phyloP scores from a whole-genome alignment of 2,797 vertebrate species.

The Cygnus olor region DNA sequence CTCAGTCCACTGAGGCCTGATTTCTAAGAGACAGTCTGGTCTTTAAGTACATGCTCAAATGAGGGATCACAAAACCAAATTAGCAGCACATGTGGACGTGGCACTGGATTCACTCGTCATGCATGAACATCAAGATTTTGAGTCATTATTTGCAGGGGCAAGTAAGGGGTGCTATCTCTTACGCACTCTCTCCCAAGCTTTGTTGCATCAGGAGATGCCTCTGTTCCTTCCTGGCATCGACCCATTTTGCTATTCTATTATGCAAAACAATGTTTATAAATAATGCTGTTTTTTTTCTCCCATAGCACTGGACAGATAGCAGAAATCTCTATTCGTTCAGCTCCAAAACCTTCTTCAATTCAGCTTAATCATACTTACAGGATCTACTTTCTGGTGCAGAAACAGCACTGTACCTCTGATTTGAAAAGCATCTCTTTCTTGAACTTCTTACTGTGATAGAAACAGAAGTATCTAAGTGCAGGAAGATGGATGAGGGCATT shows the following conservation, averaged over 20 bases:
- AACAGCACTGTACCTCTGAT: background rate
- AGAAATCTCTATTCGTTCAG: background rate
- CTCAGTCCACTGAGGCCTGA: background rate
- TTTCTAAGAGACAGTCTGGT: conserved; percentile 1
- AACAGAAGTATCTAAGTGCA: background rate
- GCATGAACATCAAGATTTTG: background rate
- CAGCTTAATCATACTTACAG: background rate
- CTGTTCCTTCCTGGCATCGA: background rate
- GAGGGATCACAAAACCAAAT: background rate
- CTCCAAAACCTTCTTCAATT: background rate
- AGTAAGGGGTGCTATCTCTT: background rate
- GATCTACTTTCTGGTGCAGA: background rate
- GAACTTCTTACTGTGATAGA: background rate
- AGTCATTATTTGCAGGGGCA: conserved; percentile 22
- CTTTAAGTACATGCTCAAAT: conserved; percentile 3
- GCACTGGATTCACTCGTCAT: background rate
- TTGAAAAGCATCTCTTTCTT: background rate
- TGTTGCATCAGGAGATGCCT: background rate
- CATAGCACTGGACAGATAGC: background rate
- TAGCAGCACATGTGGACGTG: background rate
- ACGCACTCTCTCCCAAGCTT: background rate
- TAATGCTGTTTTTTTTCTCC: background rate
- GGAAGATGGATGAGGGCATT: background rate
- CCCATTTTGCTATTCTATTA: conserved; percentile 2
- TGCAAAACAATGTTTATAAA: conserved; percentile 1